phyloP scores from a whole-genome alignment of 2,113 vertebrate species.

The Embiotoca jacksoni region DNA sequence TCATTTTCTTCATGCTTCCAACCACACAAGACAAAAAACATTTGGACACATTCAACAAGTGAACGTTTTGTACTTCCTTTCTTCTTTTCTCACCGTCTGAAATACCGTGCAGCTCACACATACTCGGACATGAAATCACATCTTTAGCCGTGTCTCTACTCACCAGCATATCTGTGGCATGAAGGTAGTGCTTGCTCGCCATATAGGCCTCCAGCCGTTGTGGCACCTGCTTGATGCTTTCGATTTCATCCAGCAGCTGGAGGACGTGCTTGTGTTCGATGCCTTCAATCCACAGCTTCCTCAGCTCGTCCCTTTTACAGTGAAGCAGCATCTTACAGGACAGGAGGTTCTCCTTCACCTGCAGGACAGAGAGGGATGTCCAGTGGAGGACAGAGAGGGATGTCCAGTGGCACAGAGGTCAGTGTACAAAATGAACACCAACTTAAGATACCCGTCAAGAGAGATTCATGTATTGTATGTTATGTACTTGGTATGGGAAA shows the following conservation, averaged over 20 bases:
- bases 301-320: conserved; percentile 96
- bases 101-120: conserved; percentile 5
- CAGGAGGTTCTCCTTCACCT: conserved; percentile 98
- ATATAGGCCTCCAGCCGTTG: conserved; percentile 94
- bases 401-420: conserved; percentile 2
- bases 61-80: background rate
- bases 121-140: background rate
- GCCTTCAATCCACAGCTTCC: conserved; percentile 98
- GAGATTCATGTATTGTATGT: too few species aligned
- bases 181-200: conserved; percentile 97
- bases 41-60: background rate
- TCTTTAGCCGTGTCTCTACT: conserved; percentile 60
- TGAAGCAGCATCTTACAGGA: conserved; percentile 99
- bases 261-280: conserved; percentile 98
- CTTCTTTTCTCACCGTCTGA: background rate
- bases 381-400: background rate
- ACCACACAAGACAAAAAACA: conserved; percentile 2
- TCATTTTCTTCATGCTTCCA: conserved; percentile 2
- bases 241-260: conserved; percentile 96
- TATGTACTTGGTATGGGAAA: background rate
- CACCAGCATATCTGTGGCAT: conserved; percentile 97
- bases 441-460: background rate
- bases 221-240: conserved; percentile 98
- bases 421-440: background rate
- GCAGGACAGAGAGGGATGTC: background rate